These are phyloP conservation scores for Bombus pascuorum DNA, from an alignment of 1,140 invertebrate genomes.

Conservation along the genomic window DNA sequence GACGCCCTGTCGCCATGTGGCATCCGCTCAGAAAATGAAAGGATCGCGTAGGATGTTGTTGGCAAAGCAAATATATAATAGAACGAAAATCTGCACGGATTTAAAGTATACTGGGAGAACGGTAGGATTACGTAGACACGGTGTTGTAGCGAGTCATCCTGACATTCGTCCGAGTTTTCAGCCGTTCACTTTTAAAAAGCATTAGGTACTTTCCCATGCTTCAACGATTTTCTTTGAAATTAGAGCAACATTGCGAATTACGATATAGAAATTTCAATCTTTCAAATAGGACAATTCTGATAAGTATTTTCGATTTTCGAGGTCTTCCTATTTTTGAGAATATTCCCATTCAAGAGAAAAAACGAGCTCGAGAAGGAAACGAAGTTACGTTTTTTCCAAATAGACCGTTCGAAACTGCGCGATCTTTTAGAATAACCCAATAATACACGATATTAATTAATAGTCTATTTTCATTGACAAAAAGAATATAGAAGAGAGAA, in stretches of 20 bases:
- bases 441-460: neutral
- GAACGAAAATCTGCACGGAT: neutral
- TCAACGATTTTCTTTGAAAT: too few species aligned
- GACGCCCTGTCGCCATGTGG: conserved; percentile 93
- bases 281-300: too few species aligned
- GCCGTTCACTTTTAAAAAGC: neutral
- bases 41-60: neutral
- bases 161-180: neutral
- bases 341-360: too few species aligned
- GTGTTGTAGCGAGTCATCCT: neutral
- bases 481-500: neutral
- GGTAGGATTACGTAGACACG: neutral
- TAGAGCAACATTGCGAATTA: too few species aligned
- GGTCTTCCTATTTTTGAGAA: too few species aligned
- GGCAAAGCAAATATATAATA: neutral
- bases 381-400: neutral
- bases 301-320: too few species aligned
- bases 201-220: too few species aligned
- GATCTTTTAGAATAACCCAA: neutral
- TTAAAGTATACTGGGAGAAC: conserved; percentile 27
- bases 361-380: neutral
- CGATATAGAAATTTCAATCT: too few species aligned
- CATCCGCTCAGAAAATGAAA: conserved; percentile 88
- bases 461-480: neutral
- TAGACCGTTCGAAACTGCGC: neutral